phyloP scores from a whole-genome alignment of 2,888 invertebrate genomes.

The Pheosia tremula region DNA sequence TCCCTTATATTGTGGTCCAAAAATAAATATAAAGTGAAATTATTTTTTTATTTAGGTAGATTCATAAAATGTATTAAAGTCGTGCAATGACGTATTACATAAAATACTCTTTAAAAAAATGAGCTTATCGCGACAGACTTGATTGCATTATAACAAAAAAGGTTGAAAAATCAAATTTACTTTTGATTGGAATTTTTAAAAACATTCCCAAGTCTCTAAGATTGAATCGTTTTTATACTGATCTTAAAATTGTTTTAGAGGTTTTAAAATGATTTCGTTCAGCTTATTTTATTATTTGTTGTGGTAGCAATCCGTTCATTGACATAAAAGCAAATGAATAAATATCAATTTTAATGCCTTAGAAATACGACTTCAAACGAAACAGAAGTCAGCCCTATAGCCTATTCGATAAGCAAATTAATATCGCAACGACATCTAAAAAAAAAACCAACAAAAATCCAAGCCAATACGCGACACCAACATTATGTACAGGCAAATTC shows the following conservation, averaged over 20 bases:
- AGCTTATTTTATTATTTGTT: neutral
- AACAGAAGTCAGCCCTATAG: too few species aligned
- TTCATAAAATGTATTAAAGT: too few species aligned
- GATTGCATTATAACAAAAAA: neutral
- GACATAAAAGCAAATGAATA: too few species aligned
- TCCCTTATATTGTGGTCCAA: neutral
- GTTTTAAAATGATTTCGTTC: neutral
- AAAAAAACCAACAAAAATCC: too few species aligned
- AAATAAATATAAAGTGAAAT: neutral
- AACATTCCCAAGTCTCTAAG: neutral
- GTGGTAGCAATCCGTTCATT: too few species aligned
- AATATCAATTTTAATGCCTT: too few species aligned
- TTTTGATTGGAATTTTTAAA: neutral
- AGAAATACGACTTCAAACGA: too few species aligned
- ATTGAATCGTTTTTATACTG: neutral
- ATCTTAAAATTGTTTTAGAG: neutral
- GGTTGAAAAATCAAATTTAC: neutral
- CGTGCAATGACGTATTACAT: too few species aligned
- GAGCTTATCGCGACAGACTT: slow-evolving; percentile 1
- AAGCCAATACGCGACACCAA: too few species aligned
- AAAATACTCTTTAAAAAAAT: neutral
- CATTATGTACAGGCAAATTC: too few species aligned
- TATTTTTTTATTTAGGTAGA: neutral
- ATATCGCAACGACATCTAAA: too few species aligned
- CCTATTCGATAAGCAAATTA: too few species aligned